phyloP scores from a whole-genome alignment of 2,888 invertebrate species.

The Miltochrista miniata region DNA sequence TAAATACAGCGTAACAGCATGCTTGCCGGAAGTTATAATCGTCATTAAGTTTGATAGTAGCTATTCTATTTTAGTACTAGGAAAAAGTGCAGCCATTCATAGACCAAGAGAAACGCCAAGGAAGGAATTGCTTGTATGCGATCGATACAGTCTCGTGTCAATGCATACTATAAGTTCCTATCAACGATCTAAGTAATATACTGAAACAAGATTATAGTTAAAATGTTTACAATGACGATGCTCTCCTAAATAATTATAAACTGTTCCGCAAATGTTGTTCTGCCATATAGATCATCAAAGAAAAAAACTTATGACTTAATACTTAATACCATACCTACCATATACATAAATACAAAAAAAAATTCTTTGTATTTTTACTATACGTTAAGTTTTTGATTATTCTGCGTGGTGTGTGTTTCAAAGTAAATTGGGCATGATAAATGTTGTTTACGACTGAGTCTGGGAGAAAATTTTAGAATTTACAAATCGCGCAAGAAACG shows the following conservation, averaged over 20 bases:
- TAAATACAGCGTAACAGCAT: slow-evolving; percentile 7
- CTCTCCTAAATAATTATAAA: too few relatives aligned
- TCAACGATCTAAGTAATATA: neutral
- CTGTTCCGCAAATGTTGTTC: too few relatives aligned
- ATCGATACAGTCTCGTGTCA: neutral
- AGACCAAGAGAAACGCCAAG: neutral
- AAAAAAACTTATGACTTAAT: too few relatives aligned
- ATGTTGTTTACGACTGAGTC: neutral
- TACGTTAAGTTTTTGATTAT: too few relatives aligned
- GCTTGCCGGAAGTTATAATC: neutral
- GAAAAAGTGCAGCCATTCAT: neutral
- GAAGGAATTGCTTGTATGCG: too few relatives aligned
- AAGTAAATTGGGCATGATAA: too few relatives aligned
- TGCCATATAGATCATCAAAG: too few relatives aligned
- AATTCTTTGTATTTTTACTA: too few relatives aligned
- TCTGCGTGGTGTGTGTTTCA: too few relatives aligned
- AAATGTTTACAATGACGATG: too few relatives aligned
- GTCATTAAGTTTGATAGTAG: slow-evolving; percentile 7
- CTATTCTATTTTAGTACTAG: neutral
- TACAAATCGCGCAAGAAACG: neutral
- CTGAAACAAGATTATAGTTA: neutral
- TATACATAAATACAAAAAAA: too few relatives aligned
- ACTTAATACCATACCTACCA: too few relatives aligned
- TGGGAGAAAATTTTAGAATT: neutral
- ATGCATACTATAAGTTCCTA: neutral